phyloP scores from a whole-genome alignment of 1,140 invertebrate genomes.

The Atta cephalotes region DNA sequence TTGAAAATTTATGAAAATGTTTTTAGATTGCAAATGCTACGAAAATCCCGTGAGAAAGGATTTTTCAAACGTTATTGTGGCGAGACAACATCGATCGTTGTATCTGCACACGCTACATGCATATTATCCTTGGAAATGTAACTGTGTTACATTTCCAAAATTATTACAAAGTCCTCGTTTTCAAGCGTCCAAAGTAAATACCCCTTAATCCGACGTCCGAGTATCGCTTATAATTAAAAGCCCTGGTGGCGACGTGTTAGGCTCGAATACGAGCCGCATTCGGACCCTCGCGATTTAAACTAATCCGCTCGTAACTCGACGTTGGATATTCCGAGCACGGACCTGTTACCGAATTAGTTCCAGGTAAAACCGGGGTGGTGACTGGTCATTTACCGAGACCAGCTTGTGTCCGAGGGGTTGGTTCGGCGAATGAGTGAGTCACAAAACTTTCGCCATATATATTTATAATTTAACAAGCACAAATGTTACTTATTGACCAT shows the following conservation, averaged over 20 bases:
- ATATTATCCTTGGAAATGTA: neutral
- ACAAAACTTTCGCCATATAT: neutral
- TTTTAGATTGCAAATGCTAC: neutral
- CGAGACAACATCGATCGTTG: neutral
- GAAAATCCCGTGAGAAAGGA: neutral
- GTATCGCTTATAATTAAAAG: constrained; percentile 64
- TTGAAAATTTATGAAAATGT: neutral
- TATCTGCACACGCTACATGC: neutral
- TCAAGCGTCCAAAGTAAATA: constrained; percentile 52
- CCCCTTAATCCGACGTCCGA: constrained; percentile 52
- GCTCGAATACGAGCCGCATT: constrained; percentile 62
- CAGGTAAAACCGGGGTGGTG: constrained; percentile 67
- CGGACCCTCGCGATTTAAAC: constrained; percentile 63
- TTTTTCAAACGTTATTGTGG: neutral
- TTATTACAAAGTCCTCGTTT: constrained; percentile 45
- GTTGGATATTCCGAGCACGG: constrained; percentile 69
- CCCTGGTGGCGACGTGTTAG: constrained; percentile 56
- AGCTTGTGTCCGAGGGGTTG: constrained; percentile 57
- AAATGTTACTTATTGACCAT: constrained; percentile 70
- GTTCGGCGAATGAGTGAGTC: constrained; percentile 25
- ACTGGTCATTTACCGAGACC: constrained; percentile 58
- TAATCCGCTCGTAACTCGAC: constrained; percentile 62
- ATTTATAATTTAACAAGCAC: constrained; percentile 1
- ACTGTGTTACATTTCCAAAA: constrained; percentile 41
- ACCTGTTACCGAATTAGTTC: constrained; percentile 62